phyloP scores from a whole-genome alignment of 1,140 invertebrate genomes.

The Cyphomyrmex costatus region DNA sequence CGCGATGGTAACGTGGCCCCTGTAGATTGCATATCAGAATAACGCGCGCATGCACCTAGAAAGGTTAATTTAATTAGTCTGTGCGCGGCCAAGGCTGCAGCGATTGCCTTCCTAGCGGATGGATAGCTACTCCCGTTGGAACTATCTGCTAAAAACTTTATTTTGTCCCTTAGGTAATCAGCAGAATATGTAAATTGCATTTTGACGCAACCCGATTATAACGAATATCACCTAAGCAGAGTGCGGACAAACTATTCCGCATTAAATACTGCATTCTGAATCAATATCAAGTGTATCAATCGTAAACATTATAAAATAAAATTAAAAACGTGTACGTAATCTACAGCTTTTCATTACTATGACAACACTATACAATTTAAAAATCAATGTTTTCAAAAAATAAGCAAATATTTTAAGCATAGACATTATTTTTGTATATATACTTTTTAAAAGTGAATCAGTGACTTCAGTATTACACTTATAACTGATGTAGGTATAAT shows the following conservation, averaged over 20 bases:
- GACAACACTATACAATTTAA: background rate
- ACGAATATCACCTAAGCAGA: constrained; percentile 39
- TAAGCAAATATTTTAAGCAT: background rate
- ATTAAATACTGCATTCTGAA: constrained; percentile 38
- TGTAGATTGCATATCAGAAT: constrained; percentile 54
- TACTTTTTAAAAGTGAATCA: background rate
- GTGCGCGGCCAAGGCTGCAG: constrained; percentile 18
- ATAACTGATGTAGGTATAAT: too few relatives aligned
- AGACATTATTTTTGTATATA: background rate
- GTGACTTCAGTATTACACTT: too few relatives aligned
- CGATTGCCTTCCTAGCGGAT: constrained; percentile 46
- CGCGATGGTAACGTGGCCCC: constrained; percentile 32
- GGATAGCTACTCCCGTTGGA: constrained; percentile 48
- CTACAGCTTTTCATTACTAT: background rate
- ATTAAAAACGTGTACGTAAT: background rate
- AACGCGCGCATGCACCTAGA: constrained; percentile 44
- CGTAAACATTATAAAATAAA: background rate
- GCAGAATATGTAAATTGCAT: constrained; percentile 62
- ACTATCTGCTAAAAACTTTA: constrained; percentile 52
- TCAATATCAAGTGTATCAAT: constrained; percentile 10
- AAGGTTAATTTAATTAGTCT: constrained; percentile 72
- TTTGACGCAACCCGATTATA: constrained; percentile 59
- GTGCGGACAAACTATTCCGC: constrained; percentile 33
- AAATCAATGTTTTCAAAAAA: constrained; percentile 17
- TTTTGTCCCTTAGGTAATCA: constrained; percentile 44